Base-by-base conservation (phyloP, 1,140 invertebrate genomes). In the Heliconius congener region DNA sequence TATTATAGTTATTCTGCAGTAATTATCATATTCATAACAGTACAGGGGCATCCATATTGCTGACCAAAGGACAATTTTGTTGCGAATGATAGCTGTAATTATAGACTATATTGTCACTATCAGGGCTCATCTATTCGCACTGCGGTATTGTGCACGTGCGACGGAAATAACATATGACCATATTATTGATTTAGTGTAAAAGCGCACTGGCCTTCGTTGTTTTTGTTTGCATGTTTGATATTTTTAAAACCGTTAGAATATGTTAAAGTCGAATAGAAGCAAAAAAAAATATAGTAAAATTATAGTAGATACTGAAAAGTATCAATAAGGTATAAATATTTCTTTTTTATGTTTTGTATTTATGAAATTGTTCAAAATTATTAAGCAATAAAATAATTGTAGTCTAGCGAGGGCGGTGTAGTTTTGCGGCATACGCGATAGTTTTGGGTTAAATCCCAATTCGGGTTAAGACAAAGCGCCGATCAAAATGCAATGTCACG, bases 1-100 rank as follows among this genome's bases (percentile, higher is more conserved):
- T 39, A 71, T 27, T 39, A 37, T 6, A 37, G 34, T 37, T 37
- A n/a, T 9, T 71, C n/a, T 8, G 6, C 23, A 30, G 27, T 66
- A 66, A 66, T 27, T 30, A 30, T 16, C 0, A 27, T 27, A 27
- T 27, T 66, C 11, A 27, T 66, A 66, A 27, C 13, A 6, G 11
- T 9, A 23, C 23, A 66, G 13, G 23, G 60, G 60, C 60, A 66
- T 66, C 23, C 23, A 11, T 66, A 27, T 27, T 23, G 60, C 8
- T 66, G 60, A 13, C 27, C 11, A 66, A 23, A 5, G 75, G 57
- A 81, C 87, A 82, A 89, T 89, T 88, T 90, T 89, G 87, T 88
- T 88, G 88, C 87, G 80, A 92, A 87, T 89, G 91, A 93, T 91
- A 93, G 90, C 88, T 87, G 89, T 92, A 93, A 94, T 94, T 94